A percentile compares a stretch with the other conserved stretches of the same genome.
Evolutionary conservation across 2,797 vertebrate species (phyloP).

Genomic region (Parauchenoglanis ngamensis): DNA sequence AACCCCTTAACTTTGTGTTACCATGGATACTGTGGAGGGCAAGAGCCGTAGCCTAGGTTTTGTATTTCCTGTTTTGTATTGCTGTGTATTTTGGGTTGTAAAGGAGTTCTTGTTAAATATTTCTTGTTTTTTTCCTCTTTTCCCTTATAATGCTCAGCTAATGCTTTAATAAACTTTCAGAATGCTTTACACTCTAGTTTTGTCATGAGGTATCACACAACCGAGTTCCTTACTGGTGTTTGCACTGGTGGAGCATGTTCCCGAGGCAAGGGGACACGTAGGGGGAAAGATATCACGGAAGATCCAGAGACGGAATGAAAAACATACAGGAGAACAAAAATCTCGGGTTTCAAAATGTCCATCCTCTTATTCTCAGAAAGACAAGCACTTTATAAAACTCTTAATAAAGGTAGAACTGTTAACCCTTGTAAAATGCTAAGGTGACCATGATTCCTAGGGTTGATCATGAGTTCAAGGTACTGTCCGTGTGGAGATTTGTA

Average conservation of each 20-base stretch:
- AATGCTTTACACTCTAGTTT: slow-evolving; percentile 41
- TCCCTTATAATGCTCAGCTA: slow-evolving; percentile 37
- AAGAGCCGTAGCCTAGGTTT: slow-evolving; percentile 46
- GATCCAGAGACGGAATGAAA: not conserved
- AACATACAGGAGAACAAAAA: not conserved
- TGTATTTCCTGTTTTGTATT: slow-evolving; percentile 56
- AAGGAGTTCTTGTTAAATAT: slow-evolving; percentile 40
- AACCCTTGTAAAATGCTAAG: not conserved
- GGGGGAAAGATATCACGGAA: not conserved
- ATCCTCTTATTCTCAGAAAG: not conserved
- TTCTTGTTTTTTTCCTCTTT: slow-evolving; percentile 26
- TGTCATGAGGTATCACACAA: not conserved
- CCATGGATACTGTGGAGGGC: slow-evolving; percentile 42
- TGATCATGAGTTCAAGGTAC: not conserved
- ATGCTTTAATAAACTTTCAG: slow-evolving; percentile 55
- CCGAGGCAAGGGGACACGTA: not conserved
- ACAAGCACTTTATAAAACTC: not conserved
- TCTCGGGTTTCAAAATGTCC: not conserved
- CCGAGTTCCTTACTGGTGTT: not conserved
- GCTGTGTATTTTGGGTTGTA: slow-evolving; percentile 53
- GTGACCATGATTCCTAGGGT: not conserved
- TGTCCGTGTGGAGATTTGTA: not conserved
- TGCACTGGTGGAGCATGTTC: not conserved
- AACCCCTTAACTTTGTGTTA: slow-evolving; percentile 34
- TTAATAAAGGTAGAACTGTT: not conserved